Evolutionary conservation across 2,797 vertebrate genomes (phyloP).

Genomic region (Hemibagrus guttatus): DNA sequence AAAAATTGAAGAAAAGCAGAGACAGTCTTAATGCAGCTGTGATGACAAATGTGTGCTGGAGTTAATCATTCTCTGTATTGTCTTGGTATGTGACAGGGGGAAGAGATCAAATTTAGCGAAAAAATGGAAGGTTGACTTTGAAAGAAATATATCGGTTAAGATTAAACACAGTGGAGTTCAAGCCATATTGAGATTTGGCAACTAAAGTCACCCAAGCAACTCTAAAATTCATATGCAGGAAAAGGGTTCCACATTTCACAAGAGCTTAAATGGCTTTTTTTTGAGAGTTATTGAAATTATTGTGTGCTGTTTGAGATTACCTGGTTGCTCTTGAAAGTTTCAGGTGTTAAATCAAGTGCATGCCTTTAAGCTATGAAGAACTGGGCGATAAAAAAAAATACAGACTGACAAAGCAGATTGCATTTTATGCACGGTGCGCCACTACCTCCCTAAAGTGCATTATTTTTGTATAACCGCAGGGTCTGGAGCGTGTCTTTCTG

Average conservation of each 20-base stretch:
- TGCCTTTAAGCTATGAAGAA: neutral
- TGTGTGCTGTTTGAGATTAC: neutral
- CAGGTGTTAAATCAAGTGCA: neutral
- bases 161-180: neutral
- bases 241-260: neutral
- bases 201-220: neutral
- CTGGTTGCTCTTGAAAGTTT: neutral
- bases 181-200: neutral
- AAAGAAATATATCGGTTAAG: neutral
- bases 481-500: neutral
- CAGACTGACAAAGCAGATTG: too few species aligned
- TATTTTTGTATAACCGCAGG: neutral
- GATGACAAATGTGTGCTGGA: slow-evolving; percentile 16
- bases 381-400: neutral
- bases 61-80: slow-evolving; percentile 12
- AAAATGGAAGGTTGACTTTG: neutral
- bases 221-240: neutral
- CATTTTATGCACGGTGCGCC: neutral
- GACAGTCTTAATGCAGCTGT: slow-evolving; percentile 8
- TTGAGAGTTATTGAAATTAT: neutral
- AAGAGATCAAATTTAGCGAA: neutral
- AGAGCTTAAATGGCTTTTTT: neutral
- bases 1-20: slow-evolving; percentile 23
- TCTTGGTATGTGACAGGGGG: neutral
- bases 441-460: neutral